Base-by-base conservation (phyloP, 2,113 vertebrate genomes). In the Peromyscus californicus region DNA sequence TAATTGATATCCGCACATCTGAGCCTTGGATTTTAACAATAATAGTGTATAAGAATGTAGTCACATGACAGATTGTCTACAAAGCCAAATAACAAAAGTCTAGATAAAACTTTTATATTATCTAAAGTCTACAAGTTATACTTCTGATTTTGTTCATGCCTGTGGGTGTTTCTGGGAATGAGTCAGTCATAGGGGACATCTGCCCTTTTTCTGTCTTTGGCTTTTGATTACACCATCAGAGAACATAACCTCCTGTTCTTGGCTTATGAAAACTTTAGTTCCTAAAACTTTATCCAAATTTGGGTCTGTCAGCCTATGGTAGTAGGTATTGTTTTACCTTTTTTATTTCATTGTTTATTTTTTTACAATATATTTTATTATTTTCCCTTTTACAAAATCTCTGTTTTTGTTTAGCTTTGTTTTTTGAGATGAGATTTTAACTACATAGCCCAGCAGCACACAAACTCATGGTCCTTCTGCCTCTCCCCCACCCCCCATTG, bases 21-120 rank as follows among this genome's bases (percentile, higher is more conserved):
- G 72, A 97, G 21, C 87, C 42, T 93, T 96, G 6, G 8, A 22
- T 97, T 92, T 98, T 88, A 92, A 65, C 45, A 93, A 22, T 90
- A 45, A 69, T 85, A 70, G 17, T 7, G 26, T 89, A 74, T 42
- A 92, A 13, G 11, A 93, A 78, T 91, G 8, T 90, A 75, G 9
- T 90, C 90, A 85, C 2, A 42, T 70, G 45, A 89, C 54, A 84
- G 65, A 89, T 86, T 93, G 59, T 74, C 51, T 83, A 85, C 45
- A 59, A 96, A 94, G 54, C 42, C 54, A 95, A 94, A 89, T 94
- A n/a, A 82, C 29, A 2, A 94, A 92, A 86, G 22, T 48, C 33
- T 93, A 90, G 31, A 15, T 91, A 89, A 92, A 94, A 85, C 6
- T 82, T 67, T 82, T 95, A 84, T 91, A 75, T 54, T 97, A 95